Base-by-base conservation (phyloP, 2,888 invertebrate species). In the Coelogynopora nodosa region DNA sequence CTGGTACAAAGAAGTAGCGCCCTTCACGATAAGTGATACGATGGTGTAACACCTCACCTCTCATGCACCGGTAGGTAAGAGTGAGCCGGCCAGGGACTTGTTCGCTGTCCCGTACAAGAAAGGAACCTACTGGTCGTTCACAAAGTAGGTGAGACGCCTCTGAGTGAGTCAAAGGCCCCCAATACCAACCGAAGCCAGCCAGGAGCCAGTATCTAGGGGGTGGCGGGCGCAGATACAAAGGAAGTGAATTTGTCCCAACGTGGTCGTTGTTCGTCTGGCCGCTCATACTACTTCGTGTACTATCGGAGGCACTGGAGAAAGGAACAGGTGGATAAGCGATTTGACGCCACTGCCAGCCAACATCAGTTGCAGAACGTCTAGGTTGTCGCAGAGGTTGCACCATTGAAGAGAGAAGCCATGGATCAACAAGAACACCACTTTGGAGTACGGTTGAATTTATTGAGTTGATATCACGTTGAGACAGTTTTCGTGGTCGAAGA, bases 131-230 rank as follows among this genome's bases (percentile, higher is more conserved):
- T 0, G 49, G 28, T 30, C 67, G 29, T 10, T 30, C 23, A n/a
- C 26, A 23, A 18, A 87, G 31, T 29, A 31, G 83, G 26, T 67
- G 30, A 0, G 87, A 29, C 18, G 87, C 67, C 82, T 87, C 86
- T 28, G 49, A 30, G 67, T 82, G 67, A 2, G 86, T 87, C 1
- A 87, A 82, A 67, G 87, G 86, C 26, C 87, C 87, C 87, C 87
- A 87, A 84, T 87, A 87, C 86, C 86, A 87, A 27, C 85, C 85
- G 74, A 85, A 85, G 26, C 67, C 67, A 28, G 85, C 85, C 26
- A 85, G 49, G n/a, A 67, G 49, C 67, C 85, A 67, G 29, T 85
- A 85, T 18, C 85, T 23, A 67, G 85, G 85, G 29, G 85, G 85
- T 74, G 74, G 74, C 27, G 74, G 74, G 23, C 74, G 74, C 18